phyloP scores from a whole-genome alignment of 2,888 invertebrate genomes.

The Drosophila prolongata region DNA sequence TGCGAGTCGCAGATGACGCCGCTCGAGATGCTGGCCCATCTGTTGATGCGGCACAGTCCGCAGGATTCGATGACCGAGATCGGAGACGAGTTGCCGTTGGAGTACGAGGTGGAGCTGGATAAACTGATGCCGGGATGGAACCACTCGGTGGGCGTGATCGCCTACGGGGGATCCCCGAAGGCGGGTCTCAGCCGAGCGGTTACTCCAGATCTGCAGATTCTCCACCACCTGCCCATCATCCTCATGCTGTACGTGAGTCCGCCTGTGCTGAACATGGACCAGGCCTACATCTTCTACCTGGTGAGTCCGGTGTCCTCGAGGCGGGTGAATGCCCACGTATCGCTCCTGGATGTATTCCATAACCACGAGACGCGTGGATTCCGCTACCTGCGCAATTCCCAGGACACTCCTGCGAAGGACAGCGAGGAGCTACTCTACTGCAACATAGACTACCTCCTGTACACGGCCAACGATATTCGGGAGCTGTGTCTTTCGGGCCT shows the following conservation, averaged over 20 bases:
- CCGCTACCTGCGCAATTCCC: neutral
- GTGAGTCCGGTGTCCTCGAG: constrained; percentile 3
- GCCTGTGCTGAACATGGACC: neutral
- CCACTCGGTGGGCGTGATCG: neutral
- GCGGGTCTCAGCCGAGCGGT: neutral
- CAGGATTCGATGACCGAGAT: constrained; percentile 8
- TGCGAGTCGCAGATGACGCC: constrained; percentile 2
- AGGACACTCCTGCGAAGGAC: neutral
- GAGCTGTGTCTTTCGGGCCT: constrained; percentile 22
- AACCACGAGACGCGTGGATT: neutral
- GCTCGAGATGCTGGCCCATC: constrained; percentile 4
- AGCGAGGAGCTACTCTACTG: constrained; percentile 14
- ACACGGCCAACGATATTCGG: constrained; percentile 42
- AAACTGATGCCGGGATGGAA: neutral
- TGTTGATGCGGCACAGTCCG: constrained; percentile 1
- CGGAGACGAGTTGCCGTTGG: neutral
- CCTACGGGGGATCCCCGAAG: constrained; percentile 1
- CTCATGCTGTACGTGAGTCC: constrained; percentile 4
- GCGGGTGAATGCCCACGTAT: neutral
- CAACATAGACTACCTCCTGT: constrained; percentile 42
- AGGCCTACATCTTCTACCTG: constrained; percentile 1
- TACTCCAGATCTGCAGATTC: constrained; percentile 1
- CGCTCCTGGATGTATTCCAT: neutral
- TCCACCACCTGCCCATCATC: constrained; percentile 3
- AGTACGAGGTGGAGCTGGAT: constrained; percentile 1